These are phyloP conservation scores for Polyergus mexicanus DNA, from an alignment of 1,140 invertebrate species.

Conservation along the genomic window DNA sequence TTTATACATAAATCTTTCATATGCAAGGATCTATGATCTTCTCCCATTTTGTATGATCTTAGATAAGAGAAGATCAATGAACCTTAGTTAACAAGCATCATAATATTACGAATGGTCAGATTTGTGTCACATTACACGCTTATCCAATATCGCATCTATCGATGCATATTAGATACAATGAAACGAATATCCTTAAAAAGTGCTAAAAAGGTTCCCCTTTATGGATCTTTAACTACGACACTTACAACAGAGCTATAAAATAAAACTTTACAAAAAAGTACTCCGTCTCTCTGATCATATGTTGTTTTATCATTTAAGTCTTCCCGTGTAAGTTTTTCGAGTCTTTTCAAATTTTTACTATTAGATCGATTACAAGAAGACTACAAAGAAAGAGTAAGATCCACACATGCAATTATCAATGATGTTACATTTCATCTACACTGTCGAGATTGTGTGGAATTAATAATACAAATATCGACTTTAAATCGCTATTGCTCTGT, in stretches of 20 bases:
- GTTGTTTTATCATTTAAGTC: constrained; percentile 55
- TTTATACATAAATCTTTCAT: constrained; percentile 83
- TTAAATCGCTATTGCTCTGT: constrained; percentile 65
- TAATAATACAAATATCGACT: constrained; percentile 51
- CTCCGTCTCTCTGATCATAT: constrained; percentile 33
- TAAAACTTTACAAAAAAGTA: constrained; percentile 72
- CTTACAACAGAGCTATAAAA: constrained; percentile 60
- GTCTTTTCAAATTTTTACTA: constrained; percentile 27
- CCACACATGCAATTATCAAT: constrained; percentile 65
- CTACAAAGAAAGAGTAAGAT: constrained; percentile 67
- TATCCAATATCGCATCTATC: constrained; percentile 61
- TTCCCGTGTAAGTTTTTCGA: constrained; percentile 20
- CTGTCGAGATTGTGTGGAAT: constrained; percentile 53
- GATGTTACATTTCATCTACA: constrained; percentile 34
- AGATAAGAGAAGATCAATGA: constrained; percentile 73
- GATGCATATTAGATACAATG: constrained; percentile 52
- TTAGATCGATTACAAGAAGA: constrained; percentile 62
- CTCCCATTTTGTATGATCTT: constrained; percentile 43
- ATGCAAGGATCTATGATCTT: constrained; percentile 77
- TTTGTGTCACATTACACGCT: constrained; percentile 71
- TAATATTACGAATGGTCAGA: constrained; percentile 77
- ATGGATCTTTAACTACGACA: constrained; percentile 39
- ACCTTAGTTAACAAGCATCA: constrained; percentile 81
- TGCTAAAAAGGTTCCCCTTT: constrained; percentile 31
- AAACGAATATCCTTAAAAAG: constrained; percentile 40